Evolutionary conservation across 2,888 invertebrate species (phyloP).

Genomic region (Cosmia pyralina): DNA sequence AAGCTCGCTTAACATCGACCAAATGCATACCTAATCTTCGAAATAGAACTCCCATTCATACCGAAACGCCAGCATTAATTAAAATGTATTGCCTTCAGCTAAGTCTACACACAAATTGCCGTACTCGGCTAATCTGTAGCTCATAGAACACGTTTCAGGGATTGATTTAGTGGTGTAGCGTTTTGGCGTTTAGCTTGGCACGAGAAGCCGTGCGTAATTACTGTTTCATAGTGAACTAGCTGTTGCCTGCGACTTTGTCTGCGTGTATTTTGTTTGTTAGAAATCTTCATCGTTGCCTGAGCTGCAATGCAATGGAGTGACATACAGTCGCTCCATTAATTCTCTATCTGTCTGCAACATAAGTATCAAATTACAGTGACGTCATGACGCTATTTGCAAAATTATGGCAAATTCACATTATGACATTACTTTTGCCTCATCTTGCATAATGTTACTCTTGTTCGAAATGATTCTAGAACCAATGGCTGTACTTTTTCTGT

Average conservation of each 20-base stretch:
- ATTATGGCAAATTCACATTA: no score
- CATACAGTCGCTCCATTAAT: no score
- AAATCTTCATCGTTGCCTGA: no score
- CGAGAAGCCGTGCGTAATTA: constrained; percentile 14
- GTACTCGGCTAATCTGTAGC: constrained; percentile 39
- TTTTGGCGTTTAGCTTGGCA: constrained; percentile 23
- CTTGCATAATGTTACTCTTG: no score
- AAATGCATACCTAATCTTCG: neutral
- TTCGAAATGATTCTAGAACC: no score
- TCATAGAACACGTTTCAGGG: constrained; percentile 35
- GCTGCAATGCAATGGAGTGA: no score
- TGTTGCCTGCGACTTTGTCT: neutral
- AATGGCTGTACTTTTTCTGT: no score
- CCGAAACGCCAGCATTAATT: constrained; percentile 20
- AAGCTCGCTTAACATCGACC: neutral
- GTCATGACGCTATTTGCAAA: no score
- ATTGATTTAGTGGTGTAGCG: constrained; percentile 50
- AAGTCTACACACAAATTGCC: constrained; percentile 27
- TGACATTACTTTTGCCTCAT: no score
- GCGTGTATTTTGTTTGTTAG: no score
- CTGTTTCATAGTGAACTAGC: constrained; percentile 7
- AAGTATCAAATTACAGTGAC: no score
- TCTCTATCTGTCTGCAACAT: no score
- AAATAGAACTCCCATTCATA: neutral
- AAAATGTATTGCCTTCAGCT: constrained; percentile 19